A percentile compares a stretch with the other conserved stretches of the same genome.
phyloP scores from a whole-genome alignment of 2,797 vertebrate species.

The Pterois miles region DNA sequence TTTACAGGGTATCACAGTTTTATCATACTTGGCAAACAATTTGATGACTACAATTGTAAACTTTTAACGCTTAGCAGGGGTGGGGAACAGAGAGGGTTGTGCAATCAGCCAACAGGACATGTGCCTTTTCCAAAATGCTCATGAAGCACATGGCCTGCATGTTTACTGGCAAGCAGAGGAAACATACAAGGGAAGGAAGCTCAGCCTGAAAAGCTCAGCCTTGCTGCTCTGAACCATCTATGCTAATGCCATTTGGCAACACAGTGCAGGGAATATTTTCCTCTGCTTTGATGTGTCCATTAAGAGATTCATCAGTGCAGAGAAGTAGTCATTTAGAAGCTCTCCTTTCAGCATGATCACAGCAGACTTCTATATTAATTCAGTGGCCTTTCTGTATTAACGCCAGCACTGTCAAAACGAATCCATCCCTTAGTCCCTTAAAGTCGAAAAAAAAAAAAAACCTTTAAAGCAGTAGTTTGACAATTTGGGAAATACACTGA shows the following conservation, averaged over 20 bases:
- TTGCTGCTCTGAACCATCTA: conserved; percentile 54
- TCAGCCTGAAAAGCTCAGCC: conserved; percentile 54
- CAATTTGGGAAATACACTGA: conserved; percentile 14
- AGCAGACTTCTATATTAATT: conserved; percentile 62
- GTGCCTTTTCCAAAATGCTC: conserved; percentile 37
- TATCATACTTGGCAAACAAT: conserved; percentile 36
- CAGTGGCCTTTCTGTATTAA: conserved; percentile 42
- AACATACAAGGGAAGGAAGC: conserved; percentile 36
- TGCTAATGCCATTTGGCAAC: conserved; percentile 75
- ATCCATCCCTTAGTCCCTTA: conserved; percentile 36
- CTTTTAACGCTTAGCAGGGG: conserved; percentile 47
- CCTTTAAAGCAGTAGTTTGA: conserved; percentile 9
- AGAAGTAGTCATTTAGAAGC: conserved; percentile 63
- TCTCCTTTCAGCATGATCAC: conserved; percentile 66
- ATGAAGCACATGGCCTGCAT: conserved; percentile 55
- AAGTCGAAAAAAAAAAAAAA: conserved; percentile 22
- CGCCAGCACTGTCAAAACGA: conserved; percentile 54
- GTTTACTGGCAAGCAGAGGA: conserved; percentile 66
- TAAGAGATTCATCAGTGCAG: conserved; percentile 69
- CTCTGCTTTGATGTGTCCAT: conserved; percentile 77
- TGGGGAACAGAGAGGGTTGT: conserved; percentile 39
- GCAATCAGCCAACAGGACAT: conserved; percentile 45
- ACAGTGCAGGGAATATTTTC: conserved; percentile 56
- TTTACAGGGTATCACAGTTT: conserved; percentile 20
- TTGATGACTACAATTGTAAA: conserved; percentile 19